Conservation (phyloP, 2,888 invertebrate genomes). For the Drosophila birchii region DNA sequence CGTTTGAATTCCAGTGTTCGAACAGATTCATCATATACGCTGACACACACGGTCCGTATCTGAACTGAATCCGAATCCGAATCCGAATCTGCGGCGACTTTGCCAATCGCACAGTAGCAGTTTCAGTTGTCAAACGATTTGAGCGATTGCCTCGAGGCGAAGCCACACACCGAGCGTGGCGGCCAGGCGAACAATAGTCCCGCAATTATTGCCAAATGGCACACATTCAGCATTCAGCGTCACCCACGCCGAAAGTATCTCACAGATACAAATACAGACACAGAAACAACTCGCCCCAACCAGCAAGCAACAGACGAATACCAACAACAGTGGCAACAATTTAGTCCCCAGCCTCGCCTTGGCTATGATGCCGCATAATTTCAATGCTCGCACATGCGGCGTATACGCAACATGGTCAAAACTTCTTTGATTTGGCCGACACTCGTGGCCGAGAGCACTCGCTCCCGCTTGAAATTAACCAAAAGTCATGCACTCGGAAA, state of each 20-base stretch:
- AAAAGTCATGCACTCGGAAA: slow-evolving; percentile 75
- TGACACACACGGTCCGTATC: slow-evolving; percentile 19
- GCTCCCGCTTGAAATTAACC: slow-evolving; percentile 55
- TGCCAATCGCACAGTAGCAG: slow-evolving; percentile 73
- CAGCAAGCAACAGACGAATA: too few species aligned
- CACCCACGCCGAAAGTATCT: slow-evolving; percentile 53
- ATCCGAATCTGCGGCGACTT: slow-evolving; percentile 17
- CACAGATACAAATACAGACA: slow-evolving; percentile 32
- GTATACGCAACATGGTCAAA: slow-evolving; percentile 72
- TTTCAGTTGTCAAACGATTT: slow-evolving; percentile 81
- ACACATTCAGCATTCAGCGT: slow-evolving; percentile 39
- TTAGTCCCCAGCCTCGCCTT: slow-evolving; percentile 41
- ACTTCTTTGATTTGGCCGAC: slow-evolving; percentile 74
- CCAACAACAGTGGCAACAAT: slow-evolving; percentile 54
- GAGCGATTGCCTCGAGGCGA: slow-evolving; percentile 81
- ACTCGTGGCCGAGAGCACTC: slow-evolving; percentile 6
- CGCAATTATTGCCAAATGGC: slow-evolving; percentile 79
- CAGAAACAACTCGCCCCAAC: slow-evolving; percentile 11
- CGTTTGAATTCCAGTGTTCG: slow-evolving; percentile 55
- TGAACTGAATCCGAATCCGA: slow-evolving; percentile 24
- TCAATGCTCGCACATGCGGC: slow-evolving; percentile 69
- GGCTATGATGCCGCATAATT: slow-evolving; percentile 56
- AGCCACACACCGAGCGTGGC: slow-evolving; percentile 78
- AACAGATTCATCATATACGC: slow-evolving; percentile 58
- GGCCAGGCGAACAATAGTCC: slow-evolving; percentile 65